Base-by-base conservation (phyloP, 2,797 vertebrate genomes). In the Hipposideros larvatus region DNA sequence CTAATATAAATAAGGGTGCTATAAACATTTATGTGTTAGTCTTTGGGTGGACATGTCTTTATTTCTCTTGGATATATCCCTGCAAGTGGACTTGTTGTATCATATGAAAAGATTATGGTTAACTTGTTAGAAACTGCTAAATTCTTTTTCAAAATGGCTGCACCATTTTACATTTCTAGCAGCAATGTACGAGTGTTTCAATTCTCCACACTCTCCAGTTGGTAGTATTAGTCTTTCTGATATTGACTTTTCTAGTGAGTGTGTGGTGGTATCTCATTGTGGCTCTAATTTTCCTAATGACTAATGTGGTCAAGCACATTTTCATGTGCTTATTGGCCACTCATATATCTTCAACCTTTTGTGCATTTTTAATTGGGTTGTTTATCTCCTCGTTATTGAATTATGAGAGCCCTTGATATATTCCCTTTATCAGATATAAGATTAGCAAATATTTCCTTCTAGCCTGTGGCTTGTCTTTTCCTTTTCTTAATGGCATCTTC, bases 361-460 rank as follows among this genome's bases (percentile, higher is more conserved):
- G 37, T 75, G 31, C 61, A 78, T 65, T 87, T 93, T 90, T 63
- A 74, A 59, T 63, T 92, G 48, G 31, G 0, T 51, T 68, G 1
- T 84, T 85, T 73, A 68, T 93, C 43, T 80, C 90, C 18, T 91
- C 65, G 65, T 74, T 73, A 34, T 34, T 70, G 59, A 86, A 70
- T 89, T 96, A 74, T 43, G 59, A 91, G 57, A 57, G 14, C 71
- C 43, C 13, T 75, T 88, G 21, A 91, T 73, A 43, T 73, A 88
- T 55, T 87, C 80, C 80, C 55, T 63, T 70, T 74, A 83, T 59
- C 61, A 91, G 43, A 19, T 73, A 57, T 26, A 85, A 70, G 68
- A 92, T 91, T 46, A 79, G 31, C 15, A 83, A 78, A 78, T 77
- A 86, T 82, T 90, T 82, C 86, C 31, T 86, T 92, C n/a, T 9